These are phyloP conservation scores for Melolontha melolontha DNA, from an alignment of 2,888 invertebrate species.

Conservation along the genomic window DNA sequence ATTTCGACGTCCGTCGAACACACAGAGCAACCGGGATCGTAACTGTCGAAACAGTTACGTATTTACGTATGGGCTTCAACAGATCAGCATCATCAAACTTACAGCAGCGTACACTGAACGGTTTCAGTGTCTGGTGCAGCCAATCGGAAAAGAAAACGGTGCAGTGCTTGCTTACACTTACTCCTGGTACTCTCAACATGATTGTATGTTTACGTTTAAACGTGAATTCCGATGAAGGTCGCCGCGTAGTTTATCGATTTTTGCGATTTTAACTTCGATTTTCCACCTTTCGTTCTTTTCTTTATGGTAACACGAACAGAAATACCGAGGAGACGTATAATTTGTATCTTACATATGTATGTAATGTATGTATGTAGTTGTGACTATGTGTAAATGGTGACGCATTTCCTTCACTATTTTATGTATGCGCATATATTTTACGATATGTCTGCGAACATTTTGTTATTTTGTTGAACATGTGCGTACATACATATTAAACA, in stretches of 20 bases:
- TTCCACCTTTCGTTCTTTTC: background rate
- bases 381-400: background rate
- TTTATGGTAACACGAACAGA: background rate
- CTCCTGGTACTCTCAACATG: too few species aligned
- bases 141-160: too few species aligned
- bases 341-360: background rate
- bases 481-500: too few species aligned
- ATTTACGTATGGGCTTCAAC: too few species aligned
- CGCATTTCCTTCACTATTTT: background rate
- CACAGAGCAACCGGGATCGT: background rate
- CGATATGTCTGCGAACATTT: conserved; percentile 9
- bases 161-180: too few species aligned
- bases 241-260: conserved; percentile 6
- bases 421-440: conserved; percentile 2
- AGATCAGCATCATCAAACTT: too few species aligned
- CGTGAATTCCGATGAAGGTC: too few species aligned
- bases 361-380: background rate
- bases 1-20: conserved; percentile 1
- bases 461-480: background rate
- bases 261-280: background rate
- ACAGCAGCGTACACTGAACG: too few species aligned
- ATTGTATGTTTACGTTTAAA: too few species aligned
- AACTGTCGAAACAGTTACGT: too few species aligned
- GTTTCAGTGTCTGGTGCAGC: too few species aligned
- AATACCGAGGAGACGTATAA: background rate